These are phyloP conservation scores for Bimastos eiseni DNA, from an alignment of 2,888 invertebrate genomes.

Conservation along the genomic window DNA sequence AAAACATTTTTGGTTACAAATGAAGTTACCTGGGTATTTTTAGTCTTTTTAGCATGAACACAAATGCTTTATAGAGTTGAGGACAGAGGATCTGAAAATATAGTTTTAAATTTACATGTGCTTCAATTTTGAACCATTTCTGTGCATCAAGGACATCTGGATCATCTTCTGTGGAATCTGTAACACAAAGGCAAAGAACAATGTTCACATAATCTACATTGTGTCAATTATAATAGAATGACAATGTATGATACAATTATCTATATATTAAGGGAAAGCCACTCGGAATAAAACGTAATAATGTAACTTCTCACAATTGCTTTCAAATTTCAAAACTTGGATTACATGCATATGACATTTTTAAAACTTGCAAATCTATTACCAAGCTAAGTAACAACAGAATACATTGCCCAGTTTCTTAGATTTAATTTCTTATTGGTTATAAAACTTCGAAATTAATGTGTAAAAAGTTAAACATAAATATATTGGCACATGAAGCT, in stretches of 20 bases:
- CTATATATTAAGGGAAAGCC: too few species aligned
- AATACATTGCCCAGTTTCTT: not conserved
- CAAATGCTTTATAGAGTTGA: not conserved
- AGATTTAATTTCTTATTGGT: not conserved
- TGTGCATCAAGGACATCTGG: conserved; percentile 16
- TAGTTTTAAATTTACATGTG: not conserved
- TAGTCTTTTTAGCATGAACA: not conserved
- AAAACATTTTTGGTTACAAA: not conserved
- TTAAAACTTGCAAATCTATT: too few species aligned
- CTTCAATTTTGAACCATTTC: conserved; percentile 22
- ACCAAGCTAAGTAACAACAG: not conserved
- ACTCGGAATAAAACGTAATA: too few species aligned
- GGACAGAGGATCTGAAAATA: not conserved
- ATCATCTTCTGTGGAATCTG: not conserved
- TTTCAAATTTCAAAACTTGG: too few species aligned
- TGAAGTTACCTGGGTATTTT: not conserved
- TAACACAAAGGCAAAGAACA: not conserved
- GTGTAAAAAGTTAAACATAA: not conserved
- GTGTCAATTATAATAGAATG: too few species aligned
- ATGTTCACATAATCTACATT: not conserved
- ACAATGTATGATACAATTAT: too few species aligned
- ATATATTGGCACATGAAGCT: not conserved
- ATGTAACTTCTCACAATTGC: too few species aligned
- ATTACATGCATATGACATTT: too few species aligned
- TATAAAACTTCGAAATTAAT: not conserved